Percentiles rank a stretch among this genome's conserved stretches.
Conservation (phyloP, 2,888 invertebrate genomes). For the Orthosia cruda region DNA sequence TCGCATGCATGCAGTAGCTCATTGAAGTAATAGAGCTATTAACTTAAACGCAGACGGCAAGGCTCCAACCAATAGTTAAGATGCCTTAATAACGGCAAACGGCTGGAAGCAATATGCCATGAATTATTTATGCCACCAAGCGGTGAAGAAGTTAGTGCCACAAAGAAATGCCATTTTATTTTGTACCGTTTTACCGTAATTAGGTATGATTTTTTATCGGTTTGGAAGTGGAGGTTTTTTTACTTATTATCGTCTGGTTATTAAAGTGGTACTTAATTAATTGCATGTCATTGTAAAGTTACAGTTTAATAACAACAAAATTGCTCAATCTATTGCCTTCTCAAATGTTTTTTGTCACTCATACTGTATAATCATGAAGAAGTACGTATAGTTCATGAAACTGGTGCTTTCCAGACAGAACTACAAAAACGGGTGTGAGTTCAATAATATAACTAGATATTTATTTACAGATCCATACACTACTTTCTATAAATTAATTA, state of each 20-base stretch:
- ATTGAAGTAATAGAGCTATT: constrained; percentile 87
- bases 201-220: constrained; percentile 37
- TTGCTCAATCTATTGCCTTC: neutral
- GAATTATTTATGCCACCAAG: constrained; percentile 74
- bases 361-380: neutral
- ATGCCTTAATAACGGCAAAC: constrained; percentile 77
- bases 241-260: neutral
- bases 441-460: no score
- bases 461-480: no score
- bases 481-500: no score
- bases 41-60: constrained; percentile 78
- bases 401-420: neutral
- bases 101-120: constrained; percentile 74
- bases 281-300: neutral
- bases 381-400: neutral
- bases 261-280: neutral
- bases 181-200: constrained; percentile 35
- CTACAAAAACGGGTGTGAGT: no score
- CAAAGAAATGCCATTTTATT: constrained; percentile 56
- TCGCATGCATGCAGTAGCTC: constrained; percentile 76
- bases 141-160: constrained; percentile 38
- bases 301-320: neutral
- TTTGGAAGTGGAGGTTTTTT: constrained; percentile 4
- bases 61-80: constrained; percentile 77
- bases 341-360: no score